Conservation (phyloP, 30 jellyfish, hydroid and myxozoan species). For the Cassiopea andromeda region DNA sequence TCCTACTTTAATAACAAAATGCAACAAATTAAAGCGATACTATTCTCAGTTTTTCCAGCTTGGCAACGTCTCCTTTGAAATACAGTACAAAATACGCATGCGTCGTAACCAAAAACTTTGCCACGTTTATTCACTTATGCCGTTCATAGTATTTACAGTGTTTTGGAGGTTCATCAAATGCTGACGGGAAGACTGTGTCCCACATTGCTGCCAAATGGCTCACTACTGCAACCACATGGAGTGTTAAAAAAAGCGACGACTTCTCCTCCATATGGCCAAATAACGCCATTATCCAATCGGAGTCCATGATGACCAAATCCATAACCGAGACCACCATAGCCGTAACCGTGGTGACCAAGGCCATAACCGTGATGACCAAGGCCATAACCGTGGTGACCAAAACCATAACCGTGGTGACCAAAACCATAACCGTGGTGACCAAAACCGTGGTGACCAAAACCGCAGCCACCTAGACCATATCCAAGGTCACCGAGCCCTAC, state of each 20-base stretch:
- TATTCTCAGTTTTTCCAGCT: no score
- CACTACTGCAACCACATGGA: slow-evolving; percentile 64
- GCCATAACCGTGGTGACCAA: background rate
- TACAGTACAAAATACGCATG: no score
- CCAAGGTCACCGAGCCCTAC: slow-evolving; percentile 13
- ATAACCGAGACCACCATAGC: background rate
- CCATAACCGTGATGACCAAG: slow-evolving; percentile 43
- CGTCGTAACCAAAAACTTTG: background rate
- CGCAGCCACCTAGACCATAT: slow-evolving; percentile 45
- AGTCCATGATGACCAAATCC: slow-evolving; percentile 25
- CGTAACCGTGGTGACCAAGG: slow-evolving; percentile 17
- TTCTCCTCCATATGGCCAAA: slow-evolving; percentile 52
- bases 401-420: slow-evolving; percentile 21
- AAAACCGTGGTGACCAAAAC: slow-evolving; percentile 43
- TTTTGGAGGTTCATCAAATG: background rate
- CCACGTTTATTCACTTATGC: background rate
- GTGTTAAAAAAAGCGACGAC: slow-evolving; percentile 20
- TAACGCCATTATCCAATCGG: slow-evolving; percentile 62
- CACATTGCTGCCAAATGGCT: background rate
- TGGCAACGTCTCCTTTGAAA: no score
- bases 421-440: slow-evolving; percentile 55
- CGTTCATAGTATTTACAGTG: background rate
- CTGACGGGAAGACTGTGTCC: background rate
- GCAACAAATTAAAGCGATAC: no score
- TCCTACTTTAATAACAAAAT: no score